Evolutionary conservation across 1,140 invertebrate genomes (phyloP).

Genomic region (Pseudomyrmex sp.): DNA sequence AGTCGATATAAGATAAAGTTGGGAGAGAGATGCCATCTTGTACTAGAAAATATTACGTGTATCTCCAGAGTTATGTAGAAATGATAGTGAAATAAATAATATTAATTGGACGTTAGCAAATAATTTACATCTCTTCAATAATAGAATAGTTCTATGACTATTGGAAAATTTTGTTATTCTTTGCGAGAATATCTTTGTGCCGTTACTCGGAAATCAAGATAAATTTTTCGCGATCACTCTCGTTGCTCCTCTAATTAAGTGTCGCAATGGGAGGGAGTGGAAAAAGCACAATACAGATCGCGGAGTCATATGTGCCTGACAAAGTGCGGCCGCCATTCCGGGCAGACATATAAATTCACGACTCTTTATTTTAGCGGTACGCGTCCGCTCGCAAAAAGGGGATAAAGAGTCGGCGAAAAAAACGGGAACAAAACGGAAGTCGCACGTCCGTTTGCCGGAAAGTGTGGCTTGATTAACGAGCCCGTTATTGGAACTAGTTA

Average conservation of each 20-base stretch:
- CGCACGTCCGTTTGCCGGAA: constrained; percentile 62
- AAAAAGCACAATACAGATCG: constrained; percentile 52
- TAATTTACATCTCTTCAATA: no score
- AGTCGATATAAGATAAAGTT: no score
- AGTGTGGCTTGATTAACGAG: constrained; percentile 75
- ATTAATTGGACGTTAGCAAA: no score
- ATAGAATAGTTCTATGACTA: no score
- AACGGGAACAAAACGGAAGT: constrained; percentile 56
- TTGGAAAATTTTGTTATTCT: no score
- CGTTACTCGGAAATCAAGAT: constrained; percentile 5
- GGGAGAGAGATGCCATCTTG: no score
- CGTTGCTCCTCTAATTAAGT: constrained; percentile 48
- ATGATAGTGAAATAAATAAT: no score
- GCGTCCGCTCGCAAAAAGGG: constrained; percentile 24
- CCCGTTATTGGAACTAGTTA: constrained; percentile 74
- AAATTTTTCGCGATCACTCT: constrained; percentile 16
- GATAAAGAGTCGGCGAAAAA: constrained; percentile 26
- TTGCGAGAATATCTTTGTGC: no score
- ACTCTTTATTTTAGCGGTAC: constrained; percentile 44
- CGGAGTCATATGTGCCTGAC: constrained; percentile 60
- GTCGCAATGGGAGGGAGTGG: neutral
- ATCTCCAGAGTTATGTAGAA: no score
- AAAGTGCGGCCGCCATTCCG: constrained; percentile 45
- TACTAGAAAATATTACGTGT: no score
- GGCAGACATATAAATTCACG: constrained; percentile 57